A percentile compares a stretch with the other conserved stretches of the same genome.
These are phyloP conservation scores for Arrhamphus sclerolepis DNA, from an alignment of 2,797 vertebrate genomes.

Conservation along the genomic window DNA sequence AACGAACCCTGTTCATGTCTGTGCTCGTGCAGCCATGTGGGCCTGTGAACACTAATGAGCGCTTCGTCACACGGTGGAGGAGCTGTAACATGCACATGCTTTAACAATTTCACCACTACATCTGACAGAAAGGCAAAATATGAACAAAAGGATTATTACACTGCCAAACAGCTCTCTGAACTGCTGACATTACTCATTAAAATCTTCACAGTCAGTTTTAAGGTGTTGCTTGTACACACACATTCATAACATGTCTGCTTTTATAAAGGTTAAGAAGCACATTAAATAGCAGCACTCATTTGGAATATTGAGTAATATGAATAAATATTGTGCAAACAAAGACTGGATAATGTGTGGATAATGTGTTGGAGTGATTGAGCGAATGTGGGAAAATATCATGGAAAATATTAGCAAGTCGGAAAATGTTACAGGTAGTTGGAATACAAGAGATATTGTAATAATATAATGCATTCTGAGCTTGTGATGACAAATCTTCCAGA, in stretches of 20 bases:
- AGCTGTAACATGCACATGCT: neutral
- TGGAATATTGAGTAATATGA: conserved; percentile 68
- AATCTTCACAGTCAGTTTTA: conserved; percentile 34
- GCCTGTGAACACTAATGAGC: conserved; percentile 31
- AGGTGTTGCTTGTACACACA: conserved; percentile 53
- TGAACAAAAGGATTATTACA: conserved; percentile 17
- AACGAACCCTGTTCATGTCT: no score
- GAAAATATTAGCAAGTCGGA: conserved; percentile 87
- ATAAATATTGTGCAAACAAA: conserved; percentile 70
- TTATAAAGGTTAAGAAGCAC: conserved; percentile 66
- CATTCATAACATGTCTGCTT: conserved; percentile 51
- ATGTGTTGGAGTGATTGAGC: conserved; percentile 74
- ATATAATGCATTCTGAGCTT: conserved; percentile 79
- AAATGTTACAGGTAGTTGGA: conserved; percentile 88
- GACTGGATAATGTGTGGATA: conserved; percentile 67
- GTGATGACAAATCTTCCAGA: conserved; percentile 81
- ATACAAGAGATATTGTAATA: conserved; percentile 80
- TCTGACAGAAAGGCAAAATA: conserved; percentile 26
- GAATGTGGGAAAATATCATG: conserved; percentile 84
- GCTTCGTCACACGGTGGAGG: conserved; percentile 21
- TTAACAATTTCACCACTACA: conserved; percentile 35
- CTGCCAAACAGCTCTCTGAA: conserved; percentile 28
- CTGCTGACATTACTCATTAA: conserved; percentile 42
- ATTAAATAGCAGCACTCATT: conserved; percentile 57
- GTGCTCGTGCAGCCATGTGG: neutral